These are phyloP conservation scores for Tubiluchus corallicola DNA, from an alignment of 2,888 invertebrate genomes.

Conservation along the genomic window DNA sequence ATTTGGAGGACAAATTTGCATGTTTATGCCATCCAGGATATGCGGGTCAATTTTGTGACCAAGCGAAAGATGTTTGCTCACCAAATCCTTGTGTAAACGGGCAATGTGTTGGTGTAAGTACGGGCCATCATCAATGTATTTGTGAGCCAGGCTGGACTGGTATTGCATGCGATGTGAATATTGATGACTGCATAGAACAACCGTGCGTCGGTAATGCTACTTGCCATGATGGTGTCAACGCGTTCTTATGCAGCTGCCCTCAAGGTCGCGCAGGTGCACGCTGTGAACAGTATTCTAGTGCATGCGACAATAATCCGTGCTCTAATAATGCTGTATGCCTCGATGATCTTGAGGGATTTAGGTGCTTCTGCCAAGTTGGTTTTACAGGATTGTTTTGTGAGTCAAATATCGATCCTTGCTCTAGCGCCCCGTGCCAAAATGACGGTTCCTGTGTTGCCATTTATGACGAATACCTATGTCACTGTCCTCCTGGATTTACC, in stretches of 20 bases:
- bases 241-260: slow-evolving; percentile 19
- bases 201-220: slow-evolving; percentile 84
- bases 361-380: background rate
- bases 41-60: too few relatives aligned
- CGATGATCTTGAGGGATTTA: background rate
- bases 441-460: background rate
- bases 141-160: slow-evolving; percentile 85
- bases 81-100: background rate
- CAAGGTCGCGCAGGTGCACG: background rate
- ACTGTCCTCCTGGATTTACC: background rate
- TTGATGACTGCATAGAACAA: background rate
- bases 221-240: slow-evolving; percentile 68
- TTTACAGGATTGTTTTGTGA: background rate
- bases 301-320: background rate
- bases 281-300: background rate
- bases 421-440: background rate
- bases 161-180: slow-evolving; percentile 10
- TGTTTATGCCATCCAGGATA: too few relatives aligned
- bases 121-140: slow-evolving; percentile 39
- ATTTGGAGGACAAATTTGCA: too few relatives aligned
- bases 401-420: background rate
- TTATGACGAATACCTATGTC: background rate
- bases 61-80: background rate
- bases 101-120: background rate
- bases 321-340: background rate